phyloP scores from a whole-genome alignment of 2,888 invertebrate species.

The Tipula helvola region DNA sequence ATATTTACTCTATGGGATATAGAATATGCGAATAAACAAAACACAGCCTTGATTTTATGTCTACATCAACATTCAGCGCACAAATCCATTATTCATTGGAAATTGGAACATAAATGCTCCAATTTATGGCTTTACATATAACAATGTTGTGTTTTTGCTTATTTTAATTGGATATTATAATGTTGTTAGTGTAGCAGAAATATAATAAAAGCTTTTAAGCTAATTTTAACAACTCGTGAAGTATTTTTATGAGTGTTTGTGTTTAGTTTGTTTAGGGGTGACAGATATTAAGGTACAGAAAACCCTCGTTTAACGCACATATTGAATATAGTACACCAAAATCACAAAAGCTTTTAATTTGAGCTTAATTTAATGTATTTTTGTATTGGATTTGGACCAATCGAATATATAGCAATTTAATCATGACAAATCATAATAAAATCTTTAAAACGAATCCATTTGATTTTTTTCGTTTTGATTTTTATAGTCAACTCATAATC shows the following conservation, averaged over 20 bases:
- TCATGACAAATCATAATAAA: too few relatives aligned
- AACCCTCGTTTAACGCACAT: background rate
- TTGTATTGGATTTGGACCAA: too few relatives aligned
- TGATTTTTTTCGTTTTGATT: too few relatives aligned
- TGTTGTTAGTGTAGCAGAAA: background rate
- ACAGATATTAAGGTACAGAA: background rate
- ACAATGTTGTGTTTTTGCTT: background rate
- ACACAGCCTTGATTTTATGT: background rate
- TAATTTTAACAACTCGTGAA: background rate
- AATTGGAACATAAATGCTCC: background rate
- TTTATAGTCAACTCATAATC: too few relatives aligned
- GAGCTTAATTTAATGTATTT: too few relatives aligned
- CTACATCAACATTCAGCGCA: background rate
- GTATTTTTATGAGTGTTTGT: background rate
- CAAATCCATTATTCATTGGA: background rate
- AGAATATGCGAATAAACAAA: background rate
- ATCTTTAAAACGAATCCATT: too few relatives aligned
- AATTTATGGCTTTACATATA: background rate
- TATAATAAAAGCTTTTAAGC: background rate
- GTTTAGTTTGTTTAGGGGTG: background rate
- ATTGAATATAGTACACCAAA: too few relatives aligned
- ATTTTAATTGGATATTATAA: background rate
- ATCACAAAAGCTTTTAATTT: too few relatives aligned
- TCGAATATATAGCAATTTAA: too few relatives aligned
- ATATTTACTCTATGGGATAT: background rate